Evolutionary conservation across 2,113 vertebrate genomes (phyloP), one percentile per base, ranked within the genome.

Genomic region (Ellobius talpinus): DNA sequence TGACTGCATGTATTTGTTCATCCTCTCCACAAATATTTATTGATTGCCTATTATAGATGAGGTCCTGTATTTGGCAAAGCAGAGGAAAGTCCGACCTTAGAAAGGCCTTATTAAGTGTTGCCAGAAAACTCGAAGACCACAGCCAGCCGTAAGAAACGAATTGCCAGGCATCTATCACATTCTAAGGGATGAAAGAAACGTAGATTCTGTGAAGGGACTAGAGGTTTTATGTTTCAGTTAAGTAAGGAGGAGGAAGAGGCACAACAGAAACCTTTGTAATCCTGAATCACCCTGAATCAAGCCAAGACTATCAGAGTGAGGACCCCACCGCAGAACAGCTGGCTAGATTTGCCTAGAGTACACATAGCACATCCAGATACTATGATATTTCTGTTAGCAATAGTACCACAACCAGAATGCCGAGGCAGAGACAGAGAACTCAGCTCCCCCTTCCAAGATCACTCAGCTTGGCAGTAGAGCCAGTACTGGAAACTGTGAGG

Each of bases 1-100:
- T 89, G n/a, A 79, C 81, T 92, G 86, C 66, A 81, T 89, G 85
- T 92, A 79, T 96, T 97, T 92, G 93, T 95, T 93, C 91, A 93
- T 87, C 93, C 74, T 91, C 94, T 97, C 96, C 91, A 65, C 90
- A 97, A 97, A 97, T 96, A 96, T 96, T 96, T 97, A 94, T 91
- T 16, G 33, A 96, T 81, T 81, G 70, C 88, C n/a, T 96, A 36
- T 96, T 94, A 91, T 74, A 77, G 65, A 85, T 63, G 79, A 82
- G 79, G 36, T 58, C 72, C 14, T 78, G 8, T 29, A 73, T 85
- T 95, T 97, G 90, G 89, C 72, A 84, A 42, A n/a, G 21, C 11
- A 90, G 81, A 92, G 95, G 88, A 96, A 97, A 97, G 63, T 50
- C 47, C 29, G 21, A 39, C 39, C 87, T 92, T 72, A 58, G 45